phyloP scores from a whole-genome alignment of 35 echinoderm and acorn worm genomes.

The Acanthaster planci region DNA sequence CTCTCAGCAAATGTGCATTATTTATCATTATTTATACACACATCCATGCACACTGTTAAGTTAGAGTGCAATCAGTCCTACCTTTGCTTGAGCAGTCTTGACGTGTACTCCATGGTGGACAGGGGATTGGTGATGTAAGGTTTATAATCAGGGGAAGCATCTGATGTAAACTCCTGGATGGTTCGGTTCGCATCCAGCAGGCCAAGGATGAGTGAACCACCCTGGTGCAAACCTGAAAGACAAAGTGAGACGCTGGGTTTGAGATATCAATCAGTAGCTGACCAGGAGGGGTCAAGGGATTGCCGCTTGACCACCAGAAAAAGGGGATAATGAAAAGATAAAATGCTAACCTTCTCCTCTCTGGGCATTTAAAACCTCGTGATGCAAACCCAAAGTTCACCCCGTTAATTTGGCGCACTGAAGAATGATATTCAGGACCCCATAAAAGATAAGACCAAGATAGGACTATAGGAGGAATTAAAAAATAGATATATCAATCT shows the following conservation, averaged over 20 bases:
- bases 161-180: constrained; percentile 5
- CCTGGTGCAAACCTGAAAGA: constrained; percentile 32
- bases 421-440: too few relatives aligned
- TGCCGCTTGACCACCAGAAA: background rate
- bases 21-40: background rate
- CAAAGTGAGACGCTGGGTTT: too few relatives aligned
- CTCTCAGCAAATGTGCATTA: background rate
- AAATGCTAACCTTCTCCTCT: too few relatives aligned
- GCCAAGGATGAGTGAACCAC: constrained; percentile 28
- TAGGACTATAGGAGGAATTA: too few relatives aligned
- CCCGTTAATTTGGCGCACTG: too few relatives aligned
- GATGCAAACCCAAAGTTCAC: too few relatives aligned
- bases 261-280: background rate
- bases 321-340: background rate
- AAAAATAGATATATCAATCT: too few relatives aligned
- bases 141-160: constrained; percentile 7
- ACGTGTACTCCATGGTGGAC: constrained; percentile 29
- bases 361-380: too few relatives aligned
- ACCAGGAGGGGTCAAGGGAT: background rate
- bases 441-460: too few relatives aligned
- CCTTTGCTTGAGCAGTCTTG: background rate
- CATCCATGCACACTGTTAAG: too few relatives aligned
- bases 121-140: constrained; percentile 27
- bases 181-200: background rate
- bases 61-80: background rate